Base-by-base conservation (phyloP, 2,113 vertebrate species). In the Sciurus niger region DNA sequence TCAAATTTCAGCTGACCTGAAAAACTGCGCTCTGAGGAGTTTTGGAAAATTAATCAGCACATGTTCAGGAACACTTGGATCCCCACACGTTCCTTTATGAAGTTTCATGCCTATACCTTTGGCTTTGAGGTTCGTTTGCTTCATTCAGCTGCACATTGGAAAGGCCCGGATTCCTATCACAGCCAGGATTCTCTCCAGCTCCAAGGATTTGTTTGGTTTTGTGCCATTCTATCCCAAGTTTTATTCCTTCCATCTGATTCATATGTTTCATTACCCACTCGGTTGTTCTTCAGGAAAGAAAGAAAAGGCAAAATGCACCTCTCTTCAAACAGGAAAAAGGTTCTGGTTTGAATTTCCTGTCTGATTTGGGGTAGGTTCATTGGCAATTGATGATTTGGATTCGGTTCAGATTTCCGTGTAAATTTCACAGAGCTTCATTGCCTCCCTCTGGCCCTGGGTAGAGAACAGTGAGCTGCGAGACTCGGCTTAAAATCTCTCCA, bases 261-360 rank as follows among this genome's bases (percentile, higher is more conserved):
- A 74, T n/a, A 84, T 70, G 32, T 90, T 95, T 94, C 84, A 84
- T 77, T 96, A 78, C 87, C 53, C 46, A 67, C 16, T 53, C 76
- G 32, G 77, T 77, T 88, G 37, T 90, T 92, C 48, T 67, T 67
- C 82, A 90, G 46, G 67, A 60, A 51, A 68, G 2, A n/a, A 17
- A 48, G 55, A 70, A 77, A 83, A 6, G 67, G 65, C 24, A 30
- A 82, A 90, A 51, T 43, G 10, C 7, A 84, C 72, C 11, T 94
- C 74, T 96, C 65, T 94, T 84, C 60, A 94, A 94, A 82, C 46
- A 88, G 87, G 93, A 77, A 97, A 40, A 82, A 68, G 4, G 67
- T 40, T 96, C 97, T 96, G 92, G 84, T 96, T 97, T 97, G 90
- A 93, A 97, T 97, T 97, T 96, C 96, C 96, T 94, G 87, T 94